Evolutionary conservation across 2,888 invertebrate genomes (phyloP).

Genomic region (Andricus curvator): DNA sequence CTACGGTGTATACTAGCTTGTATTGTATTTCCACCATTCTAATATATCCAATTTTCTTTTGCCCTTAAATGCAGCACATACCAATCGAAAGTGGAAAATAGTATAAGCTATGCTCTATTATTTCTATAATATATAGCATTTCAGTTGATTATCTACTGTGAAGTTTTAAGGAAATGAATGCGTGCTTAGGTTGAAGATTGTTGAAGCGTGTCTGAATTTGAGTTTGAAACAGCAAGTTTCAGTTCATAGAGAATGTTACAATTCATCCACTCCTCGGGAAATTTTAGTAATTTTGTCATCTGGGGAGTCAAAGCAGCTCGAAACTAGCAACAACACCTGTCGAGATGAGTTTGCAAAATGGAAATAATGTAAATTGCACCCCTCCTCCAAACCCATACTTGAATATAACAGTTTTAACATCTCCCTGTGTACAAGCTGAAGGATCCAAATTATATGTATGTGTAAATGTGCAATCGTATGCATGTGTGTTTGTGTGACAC

Average conservation of each 20-base stretch:
- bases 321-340: constrained; percentile 7
- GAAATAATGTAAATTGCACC: constrained; percentile 32
- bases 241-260: neutral
- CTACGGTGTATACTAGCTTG: too few species aligned
- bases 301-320: neutral
- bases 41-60: too few species aligned
- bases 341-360: constrained; percentile 23
- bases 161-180: too few species aligned
- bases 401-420: constrained; percentile 16
- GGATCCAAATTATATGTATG: neutral
- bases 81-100: too few species aligned
- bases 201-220: neutral
- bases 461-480: neutral
- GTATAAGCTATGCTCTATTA: too few species aligned
- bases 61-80: too few species aligned
- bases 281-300: constrained; percentile 24
- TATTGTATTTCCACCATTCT: too few species aligned
- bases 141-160: too few species aligned
- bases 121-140: too few species aligned
- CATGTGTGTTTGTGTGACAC: neutral
- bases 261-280: neutral
- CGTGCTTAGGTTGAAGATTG: too few species aligned
- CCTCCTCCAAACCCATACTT: too few species aligned
- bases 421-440: neutral
- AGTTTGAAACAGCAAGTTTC: constrained; percentile 7